Evolutionary conservation across 2,113 vertebrate genomes (phyloP).

Genomic region (Plotosus lineatus): DNA sequence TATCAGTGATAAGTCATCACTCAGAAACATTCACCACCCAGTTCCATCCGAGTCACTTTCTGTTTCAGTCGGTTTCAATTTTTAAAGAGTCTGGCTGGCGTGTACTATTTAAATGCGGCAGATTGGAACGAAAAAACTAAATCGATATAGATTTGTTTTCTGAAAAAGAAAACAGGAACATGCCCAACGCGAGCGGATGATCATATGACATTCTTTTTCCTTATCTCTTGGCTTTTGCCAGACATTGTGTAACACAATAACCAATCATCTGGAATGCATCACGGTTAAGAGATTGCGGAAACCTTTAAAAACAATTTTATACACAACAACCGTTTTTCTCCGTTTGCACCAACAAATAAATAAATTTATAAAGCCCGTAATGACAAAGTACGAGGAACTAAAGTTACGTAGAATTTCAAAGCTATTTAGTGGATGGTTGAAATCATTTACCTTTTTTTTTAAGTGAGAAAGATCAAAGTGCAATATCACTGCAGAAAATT

Average conservation of each 20-base stretch:
- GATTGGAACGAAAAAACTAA: background rate
- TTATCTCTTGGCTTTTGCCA: background rate
- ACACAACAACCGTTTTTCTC: background rate
- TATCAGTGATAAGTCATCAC: conserved; percentile 45
- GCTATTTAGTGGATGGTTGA: background rate
- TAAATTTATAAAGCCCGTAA: too few species aligned
- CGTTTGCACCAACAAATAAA: conserved; percentile 4
- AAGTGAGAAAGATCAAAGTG: background rate
- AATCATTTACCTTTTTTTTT: background rate
- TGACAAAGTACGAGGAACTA: background rate
- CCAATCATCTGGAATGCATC: conserved; percentile 29
- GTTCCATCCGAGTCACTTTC: background rate
- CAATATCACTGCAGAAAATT: background rate
- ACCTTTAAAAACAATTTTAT: conserved; percentile 24
- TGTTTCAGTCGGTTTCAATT: background rate
- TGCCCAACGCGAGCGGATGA: background rate
- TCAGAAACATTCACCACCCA: conserved; percentile 8
- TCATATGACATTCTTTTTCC: background rate
- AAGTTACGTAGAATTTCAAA: background rate
- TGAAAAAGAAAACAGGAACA: background rate
- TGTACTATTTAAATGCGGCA: background rate
- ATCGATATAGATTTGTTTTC: background rate
- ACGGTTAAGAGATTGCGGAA: conserved; percentile 5
- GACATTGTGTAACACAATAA: background rate
- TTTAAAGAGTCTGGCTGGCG: background rate